Evolutionary conservation across 2,797 vertebrate species (phyloP).

Genomic region (Muscicapa comitata): DNA sequence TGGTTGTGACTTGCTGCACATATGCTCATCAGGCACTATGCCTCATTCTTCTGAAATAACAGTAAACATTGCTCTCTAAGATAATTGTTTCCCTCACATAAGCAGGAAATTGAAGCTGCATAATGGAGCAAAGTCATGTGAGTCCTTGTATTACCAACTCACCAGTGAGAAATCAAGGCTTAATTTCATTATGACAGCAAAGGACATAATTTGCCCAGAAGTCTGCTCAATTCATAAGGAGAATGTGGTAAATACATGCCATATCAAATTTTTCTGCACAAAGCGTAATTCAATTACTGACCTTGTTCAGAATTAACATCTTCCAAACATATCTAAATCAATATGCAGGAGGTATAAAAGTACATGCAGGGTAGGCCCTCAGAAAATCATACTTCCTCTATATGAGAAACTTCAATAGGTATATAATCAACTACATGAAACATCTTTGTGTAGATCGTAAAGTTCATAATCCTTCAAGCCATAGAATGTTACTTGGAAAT

Average conservation of each 20-base stretch:
- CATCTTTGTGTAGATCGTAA: neutral
- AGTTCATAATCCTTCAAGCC: neutral
- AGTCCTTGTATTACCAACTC: neutral
- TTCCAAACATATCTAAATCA: conserved; percentile 66
- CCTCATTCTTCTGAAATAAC: neutral
- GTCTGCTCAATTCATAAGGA: neutral
- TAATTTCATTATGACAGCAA: neutral
- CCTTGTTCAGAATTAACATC: conserved; percentile 53
- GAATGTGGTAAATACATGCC: neutral
- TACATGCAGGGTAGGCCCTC: conserved; percentile 31
- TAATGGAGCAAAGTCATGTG: neutral
- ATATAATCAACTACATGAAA: neutral
- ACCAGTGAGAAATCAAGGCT: neutral
- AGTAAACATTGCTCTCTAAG: neutral
- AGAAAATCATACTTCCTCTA: conserved; percentile 58
- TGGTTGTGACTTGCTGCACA: neutral
- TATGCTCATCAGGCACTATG: neutral
- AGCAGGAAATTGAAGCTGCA: neutral
- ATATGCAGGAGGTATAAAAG: conserved; percentile 54
- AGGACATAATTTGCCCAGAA: neutral
- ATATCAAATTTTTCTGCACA: neutral
- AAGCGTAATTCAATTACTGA: conserved; percentile 39
- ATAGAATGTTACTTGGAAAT: neutral
- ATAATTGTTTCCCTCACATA: neutral
- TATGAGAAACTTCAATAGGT: conserved; percentile 4